Base-by-base conservation (phyloP, 1,140 invertebrate species). In the Lineus longissimus region DNA sequence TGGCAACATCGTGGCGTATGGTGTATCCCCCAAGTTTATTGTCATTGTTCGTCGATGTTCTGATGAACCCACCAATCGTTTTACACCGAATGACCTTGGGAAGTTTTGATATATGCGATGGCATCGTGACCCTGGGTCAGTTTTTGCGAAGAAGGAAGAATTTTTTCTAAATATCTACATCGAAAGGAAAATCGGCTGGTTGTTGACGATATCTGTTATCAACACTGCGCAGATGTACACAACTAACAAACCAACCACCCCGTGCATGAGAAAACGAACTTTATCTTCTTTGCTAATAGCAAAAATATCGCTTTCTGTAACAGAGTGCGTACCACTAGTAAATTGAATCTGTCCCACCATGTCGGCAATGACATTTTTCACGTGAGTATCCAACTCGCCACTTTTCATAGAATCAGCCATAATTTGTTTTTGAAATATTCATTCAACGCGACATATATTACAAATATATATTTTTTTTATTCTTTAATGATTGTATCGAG, bases 271-370 rank as follows among this genome's bases (percentile, higher is more conserved):
- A 51, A 51, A 51, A 7, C 47, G 47, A 23, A 51, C n/a, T n/a
- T 51, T 51, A n/a, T 51, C 47, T 27, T 51, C 47, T n/a, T 51
- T 51, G 47, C n/a, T 51, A 51, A 51, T 51, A 51, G 47, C 47
- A 51, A 51, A 51, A 51, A 51, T 51, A 51, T 51, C 47, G 25
- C n/a, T n/a, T 51, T n/a, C 47, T n/a, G n/a, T n/a, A 51, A 51
- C 47, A 27, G 4, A 23, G n/a, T 6, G 47, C n/a, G 47, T 51
- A 6, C n/a, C 47, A n/a, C 47, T 51, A 9, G 47, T 51, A n/a
- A 51, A 51, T 27, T 27, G 6, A 4, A n/a, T 51, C 47, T 51
- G 47, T 51, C 47, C 47, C 4, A 51, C 47, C 47, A 51, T 51
- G n/a, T 51, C 47, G 47, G 47, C 47, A 7, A n/a, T 51, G n/a